These are phyloP conservation scores for Oreocharis arfaki DNA, from an alignment of 2,113 vertebrate genomes.

Conservation along the genomic window DNA sequence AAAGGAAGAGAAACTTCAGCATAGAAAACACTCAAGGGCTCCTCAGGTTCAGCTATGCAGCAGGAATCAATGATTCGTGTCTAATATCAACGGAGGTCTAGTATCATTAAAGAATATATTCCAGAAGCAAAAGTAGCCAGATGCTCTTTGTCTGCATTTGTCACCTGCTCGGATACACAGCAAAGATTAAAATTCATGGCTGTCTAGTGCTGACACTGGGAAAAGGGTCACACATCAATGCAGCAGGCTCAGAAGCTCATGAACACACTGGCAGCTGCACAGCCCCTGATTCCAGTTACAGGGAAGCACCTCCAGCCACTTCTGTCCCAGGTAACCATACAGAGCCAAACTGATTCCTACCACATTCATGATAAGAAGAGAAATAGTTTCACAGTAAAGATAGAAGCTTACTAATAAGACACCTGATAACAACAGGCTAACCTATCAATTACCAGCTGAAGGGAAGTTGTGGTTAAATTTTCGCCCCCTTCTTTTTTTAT, in stretches of 20 bases:
- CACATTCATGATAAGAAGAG: not conserved
- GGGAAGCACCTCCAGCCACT: not conserved
- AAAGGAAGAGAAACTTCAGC: not conserved
- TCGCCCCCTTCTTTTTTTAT: not conserved
- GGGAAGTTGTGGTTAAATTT: not conserved
- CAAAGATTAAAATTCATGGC: not conserved
- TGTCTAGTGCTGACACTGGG: not conserved
- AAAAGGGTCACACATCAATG: not conserved
- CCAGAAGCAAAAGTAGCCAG: not conserved
- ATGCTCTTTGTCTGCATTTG: not conserved
- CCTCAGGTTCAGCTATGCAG: not conserved
- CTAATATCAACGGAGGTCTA: not conserved
- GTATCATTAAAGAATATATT: not conserved
- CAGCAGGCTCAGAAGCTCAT: not conserved
- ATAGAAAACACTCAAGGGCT: not conserved
- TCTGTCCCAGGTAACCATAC: not conserved
- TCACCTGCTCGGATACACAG: not conserved
- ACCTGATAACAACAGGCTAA: not conserved
- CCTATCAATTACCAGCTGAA: not conserved
- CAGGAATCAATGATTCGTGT: not conserved
- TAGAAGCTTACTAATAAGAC: not conserved
- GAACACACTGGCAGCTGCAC: not conserved
- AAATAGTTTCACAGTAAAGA: not conserved
- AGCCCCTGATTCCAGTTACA: not conserved
- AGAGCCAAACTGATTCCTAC: not conserved